Evolutionary conservation across 2,888 invertebrate genomes (phyloP), one percentile per base, ranked within the genome.

Genomic region (Scaptomyza polygonia): DNA sequence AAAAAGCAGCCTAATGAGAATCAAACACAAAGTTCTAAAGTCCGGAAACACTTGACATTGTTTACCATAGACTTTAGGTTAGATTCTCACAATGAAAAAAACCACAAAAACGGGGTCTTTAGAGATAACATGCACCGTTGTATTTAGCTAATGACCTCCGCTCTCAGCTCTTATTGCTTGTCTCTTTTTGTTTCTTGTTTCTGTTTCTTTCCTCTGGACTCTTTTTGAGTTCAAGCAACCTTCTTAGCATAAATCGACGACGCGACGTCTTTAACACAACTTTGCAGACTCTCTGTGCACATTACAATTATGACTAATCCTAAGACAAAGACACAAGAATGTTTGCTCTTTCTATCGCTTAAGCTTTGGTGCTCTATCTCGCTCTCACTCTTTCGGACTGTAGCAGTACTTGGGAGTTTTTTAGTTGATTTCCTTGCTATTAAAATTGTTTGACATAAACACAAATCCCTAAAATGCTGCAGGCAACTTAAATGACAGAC

Each of bases 301-400:
- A 68, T 65, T 57, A 71, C 76, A 87, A 82, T 82, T 82, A 82
- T 87, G 87, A 85, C 86, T 71, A 82, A 78, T 64, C 43, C 70
- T 47, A 30, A 65, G 65, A 86, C 82, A 74, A 81, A 86, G 78
- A 73, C 47, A 67, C 27, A 4, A 45, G 9, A 48, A 47, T 45
- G 36, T 21, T 25, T 14, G 1, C 16, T 44, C 21, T 2, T 3
- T 5, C 43, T 14, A 8, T n/a, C n/a, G n/a, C n/a, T n/a, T n/a
- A n/a, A n/a, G n/a, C n/a, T n/a, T n/a, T n/a, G n/a, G n/a, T n/a
- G 5, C 43, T 25, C 49, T 1, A 12, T 25, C 29, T 32, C 25
- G 5, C 25, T 25, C 25, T 25, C 5, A 5, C 25, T 25, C 21
- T 21, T 3, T 21, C 21, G n/a, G 21, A 21, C 21, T 21, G 21